Evolutionary conservation across 1,140 invertebrate genomes (phyloP).

Genomic region (Papilio glaucus): DNA sequence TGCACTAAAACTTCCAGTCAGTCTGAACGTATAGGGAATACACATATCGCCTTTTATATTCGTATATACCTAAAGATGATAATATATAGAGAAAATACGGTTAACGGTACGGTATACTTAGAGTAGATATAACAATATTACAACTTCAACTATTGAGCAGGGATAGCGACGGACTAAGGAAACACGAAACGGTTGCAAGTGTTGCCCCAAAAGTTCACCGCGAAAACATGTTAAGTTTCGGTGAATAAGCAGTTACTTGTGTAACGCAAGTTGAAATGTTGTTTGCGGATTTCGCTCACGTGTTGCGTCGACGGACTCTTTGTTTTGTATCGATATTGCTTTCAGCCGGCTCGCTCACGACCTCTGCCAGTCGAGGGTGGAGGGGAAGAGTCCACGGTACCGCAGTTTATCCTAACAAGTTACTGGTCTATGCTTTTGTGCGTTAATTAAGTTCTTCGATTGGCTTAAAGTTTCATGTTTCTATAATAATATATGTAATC

Average conservation of each 20-base stretch:
- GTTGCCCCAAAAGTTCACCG: neutral
- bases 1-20: no score
- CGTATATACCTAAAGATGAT: no score
- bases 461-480: no score
- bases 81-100: no score
- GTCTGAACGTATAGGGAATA: no score
- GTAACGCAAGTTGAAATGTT: conserved; percentile 17
- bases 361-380: neutral
- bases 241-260: conserved; percentile 23
- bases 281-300: conserved; percentile 26
- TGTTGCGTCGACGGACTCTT: conserved; percentile 2
- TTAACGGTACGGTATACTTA: neutral
- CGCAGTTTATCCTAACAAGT: no score
- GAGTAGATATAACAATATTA: neutral
- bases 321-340: conserved; percentile 32
- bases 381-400: no score
- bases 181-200: neutral
- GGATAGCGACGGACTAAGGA: neutral
- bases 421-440: neutral
- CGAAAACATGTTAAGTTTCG: neutral
- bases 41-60: no score
- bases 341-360: neutral
- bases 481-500: no score
- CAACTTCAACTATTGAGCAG: neutral
- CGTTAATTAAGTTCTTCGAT: neutral